Percentiles rank a stretch among this genome's conserved stretches.
Evolutionary conservation across 2,888 invertebrate species (phyloP).

Genomic region (Keiferia lycopersicella): DNA sequence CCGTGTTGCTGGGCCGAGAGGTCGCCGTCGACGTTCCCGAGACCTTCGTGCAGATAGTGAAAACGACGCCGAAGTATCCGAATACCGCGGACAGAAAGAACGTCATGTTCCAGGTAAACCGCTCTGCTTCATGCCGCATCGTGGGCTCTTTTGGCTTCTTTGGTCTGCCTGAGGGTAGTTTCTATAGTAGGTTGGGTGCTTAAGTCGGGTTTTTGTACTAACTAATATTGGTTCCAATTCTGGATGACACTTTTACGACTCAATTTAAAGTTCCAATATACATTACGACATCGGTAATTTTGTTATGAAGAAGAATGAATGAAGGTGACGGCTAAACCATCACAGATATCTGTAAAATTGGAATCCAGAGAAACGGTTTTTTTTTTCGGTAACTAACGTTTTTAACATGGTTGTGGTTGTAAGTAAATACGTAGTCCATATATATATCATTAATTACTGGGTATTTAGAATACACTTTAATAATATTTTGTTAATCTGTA

Average conservation of each 20-base stretch:
- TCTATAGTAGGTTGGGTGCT: neutral
- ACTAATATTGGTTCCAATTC: neutral
- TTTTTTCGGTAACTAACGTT: neutral
- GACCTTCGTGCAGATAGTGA: slow-evolving; percentile 91
- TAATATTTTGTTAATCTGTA: too few relatives aligned
- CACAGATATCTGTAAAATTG: too few relatives aligned
- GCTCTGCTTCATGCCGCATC: slow-evolving; percentile 46
- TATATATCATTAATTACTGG: too few relatives aligned
- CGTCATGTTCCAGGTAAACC: slow-evolving; percentile 73
- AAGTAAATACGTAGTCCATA: neutral
- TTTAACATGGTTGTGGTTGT: slow-evolving; percentile 8
- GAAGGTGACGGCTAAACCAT: too few relatives aligned
- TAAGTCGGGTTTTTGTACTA: neutral
- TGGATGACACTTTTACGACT: too few relatives aligned
- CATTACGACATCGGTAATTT: too few relatives aligned
- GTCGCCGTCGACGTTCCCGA: slow-evolving; percentile 95
- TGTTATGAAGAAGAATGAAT: too few relatives aligned
- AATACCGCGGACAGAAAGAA: slow-evolving; percentile 80
- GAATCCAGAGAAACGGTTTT: too few relatives aligned
- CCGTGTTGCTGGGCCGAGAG: slow-evolving; percentile 79
- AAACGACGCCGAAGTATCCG: slow-evolving; percentile 86
- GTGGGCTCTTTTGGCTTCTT: slow-evolving; percentile 1
- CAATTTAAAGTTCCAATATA: too few relatives aligned
- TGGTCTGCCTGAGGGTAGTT: slow-evolving; percentile 13
- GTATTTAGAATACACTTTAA: too few relatives aligned